phyloP scores from a whole-genome alignment of 2,113 vertebrate species.

The Toxostoma redivivum region DNA sequence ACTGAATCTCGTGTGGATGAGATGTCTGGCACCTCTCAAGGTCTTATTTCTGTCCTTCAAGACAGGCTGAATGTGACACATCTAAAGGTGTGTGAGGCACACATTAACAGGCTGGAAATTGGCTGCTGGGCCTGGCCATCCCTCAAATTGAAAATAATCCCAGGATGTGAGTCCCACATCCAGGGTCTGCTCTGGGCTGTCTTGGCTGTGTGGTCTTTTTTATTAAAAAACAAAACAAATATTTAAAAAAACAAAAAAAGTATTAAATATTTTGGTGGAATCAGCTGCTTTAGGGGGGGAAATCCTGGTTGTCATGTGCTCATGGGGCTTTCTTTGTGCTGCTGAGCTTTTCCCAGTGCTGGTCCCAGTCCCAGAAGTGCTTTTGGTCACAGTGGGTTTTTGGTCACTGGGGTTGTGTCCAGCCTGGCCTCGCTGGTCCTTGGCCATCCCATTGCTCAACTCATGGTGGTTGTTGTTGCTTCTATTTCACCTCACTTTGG shows the following conservation, averaged over 20 bases:
- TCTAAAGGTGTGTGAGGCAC: not conserved
- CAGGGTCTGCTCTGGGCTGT: not conserved
- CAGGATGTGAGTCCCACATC: not conserved
- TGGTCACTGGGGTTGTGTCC: not conserved
- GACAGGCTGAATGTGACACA: too few species aligned
- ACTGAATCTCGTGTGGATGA: not conserved
- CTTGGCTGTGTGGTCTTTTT: not conserved
- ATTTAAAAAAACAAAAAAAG: not conserved
- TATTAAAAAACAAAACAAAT: not conserved
- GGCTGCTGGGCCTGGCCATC: not conserved
- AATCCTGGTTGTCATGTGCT: not conserved
- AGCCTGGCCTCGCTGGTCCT: accelerated
- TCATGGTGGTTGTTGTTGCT: not conserved
- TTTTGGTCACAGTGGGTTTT: not conserved
- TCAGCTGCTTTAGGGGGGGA: not conserved
- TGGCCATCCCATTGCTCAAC: accelerated
- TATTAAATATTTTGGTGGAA: not conserved
- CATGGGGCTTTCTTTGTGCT: not conserved
- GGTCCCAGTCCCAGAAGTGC: not conserved
- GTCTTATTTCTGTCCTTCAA: not conserved
- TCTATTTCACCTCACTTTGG: not conserved
- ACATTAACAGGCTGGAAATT: not conserved
- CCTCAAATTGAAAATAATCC: not conserved
- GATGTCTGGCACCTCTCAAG: not conserved
- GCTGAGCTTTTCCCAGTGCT: not conserved